Evolutionary conservation across 2,113 vertebrate species (phyloP).

Genomic region (Pterocles burchelli): DNA sequence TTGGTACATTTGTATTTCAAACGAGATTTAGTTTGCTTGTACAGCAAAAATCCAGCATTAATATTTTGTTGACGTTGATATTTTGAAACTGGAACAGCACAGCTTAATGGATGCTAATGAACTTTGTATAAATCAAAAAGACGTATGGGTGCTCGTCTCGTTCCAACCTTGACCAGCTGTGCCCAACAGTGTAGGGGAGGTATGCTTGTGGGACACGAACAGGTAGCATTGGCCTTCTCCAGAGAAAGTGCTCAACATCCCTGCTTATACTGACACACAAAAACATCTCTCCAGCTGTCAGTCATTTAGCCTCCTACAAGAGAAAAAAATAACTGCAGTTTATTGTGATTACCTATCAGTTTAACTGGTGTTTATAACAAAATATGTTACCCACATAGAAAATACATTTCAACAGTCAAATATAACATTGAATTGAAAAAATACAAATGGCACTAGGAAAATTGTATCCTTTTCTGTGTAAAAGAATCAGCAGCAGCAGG

Average conservation of each 20-base stretch:
- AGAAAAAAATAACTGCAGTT: background rate
- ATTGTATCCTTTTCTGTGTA: background rate
- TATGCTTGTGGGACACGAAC: background rate
- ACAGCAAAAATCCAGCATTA: background rate
- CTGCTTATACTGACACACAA: background rate
- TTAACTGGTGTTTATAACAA: background rate
- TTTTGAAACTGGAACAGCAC: background rate
- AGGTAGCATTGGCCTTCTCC: background rate
- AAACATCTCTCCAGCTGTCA: background rate
- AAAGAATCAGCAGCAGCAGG: background rate
- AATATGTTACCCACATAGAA: background rate
- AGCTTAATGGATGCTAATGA: background rate
- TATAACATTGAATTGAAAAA: background rate
- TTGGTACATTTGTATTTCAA: background rate
- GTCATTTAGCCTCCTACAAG: background rate
- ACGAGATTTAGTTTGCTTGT: background rate
- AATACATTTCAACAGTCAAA: background rate
- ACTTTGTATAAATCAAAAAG: background rate
- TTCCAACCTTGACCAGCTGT: background rate
- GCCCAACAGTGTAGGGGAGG: background rate
- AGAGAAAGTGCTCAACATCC: background rate
- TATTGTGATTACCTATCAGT: background rate
- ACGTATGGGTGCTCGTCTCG: background rate
- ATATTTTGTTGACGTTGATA: background rate
- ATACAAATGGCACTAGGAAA: background rate